phyloP scores from a whole-genome alignment of 2,797 vertebrate genomes.

The Setipinna tenuifilis region DNA sequence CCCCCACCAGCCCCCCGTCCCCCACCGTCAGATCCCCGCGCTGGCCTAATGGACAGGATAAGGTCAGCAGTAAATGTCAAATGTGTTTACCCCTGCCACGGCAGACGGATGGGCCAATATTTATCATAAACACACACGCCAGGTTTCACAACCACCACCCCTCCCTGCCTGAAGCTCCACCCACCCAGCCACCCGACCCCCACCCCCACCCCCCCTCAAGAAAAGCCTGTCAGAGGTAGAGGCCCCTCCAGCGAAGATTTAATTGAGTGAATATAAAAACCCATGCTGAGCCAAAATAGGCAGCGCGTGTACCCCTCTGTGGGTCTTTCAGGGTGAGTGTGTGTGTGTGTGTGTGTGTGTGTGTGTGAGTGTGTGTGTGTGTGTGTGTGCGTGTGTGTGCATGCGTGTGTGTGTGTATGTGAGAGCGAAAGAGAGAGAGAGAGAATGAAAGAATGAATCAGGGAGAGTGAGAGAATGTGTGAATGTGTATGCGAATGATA shows the following conservation, averaged over 20 bases:
- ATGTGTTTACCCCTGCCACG: slow-evolving; percentile 74
- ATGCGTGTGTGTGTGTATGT: not conserved
- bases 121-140: slow-evolving; percentile 70
- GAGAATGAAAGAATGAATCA: not conserved
- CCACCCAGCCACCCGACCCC: slow-evolving; percentile 13
- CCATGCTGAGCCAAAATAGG: slow-evolving; percentile 38
- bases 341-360: not conserved
- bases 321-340: not conserved
- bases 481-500: slow-evolving; percentile 20
- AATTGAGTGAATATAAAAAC: slow-evolving; percentile 54
- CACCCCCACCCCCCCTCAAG: slow-evolving; percentile 37
- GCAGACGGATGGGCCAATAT: slow-evolving; percentile 65
- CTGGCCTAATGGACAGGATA: slow-evolving; percentile 68
- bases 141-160: slow-evolving; percentile 35
- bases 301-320: not conserved
- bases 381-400: slow-evolving; percentile 18
- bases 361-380: slow-evolving; percentile 19
- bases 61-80: slow-evolving; percentile 78
- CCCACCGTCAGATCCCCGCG: slow-evolving; percentile 68
- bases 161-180: too few species aligned
- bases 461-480: not conserved
- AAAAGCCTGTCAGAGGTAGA: not conserved
- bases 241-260: slow-evolving; percentile 40
- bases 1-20: slow-evolving; percentile 49
- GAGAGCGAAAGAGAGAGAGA: too few species aligned